A percentile compares a stretch with the other conserved stretches of the same genome.
phyloP scores from a whole-genome alignment of 2,888 invertebrate species.

The Agriotes lineatus region DNA sequence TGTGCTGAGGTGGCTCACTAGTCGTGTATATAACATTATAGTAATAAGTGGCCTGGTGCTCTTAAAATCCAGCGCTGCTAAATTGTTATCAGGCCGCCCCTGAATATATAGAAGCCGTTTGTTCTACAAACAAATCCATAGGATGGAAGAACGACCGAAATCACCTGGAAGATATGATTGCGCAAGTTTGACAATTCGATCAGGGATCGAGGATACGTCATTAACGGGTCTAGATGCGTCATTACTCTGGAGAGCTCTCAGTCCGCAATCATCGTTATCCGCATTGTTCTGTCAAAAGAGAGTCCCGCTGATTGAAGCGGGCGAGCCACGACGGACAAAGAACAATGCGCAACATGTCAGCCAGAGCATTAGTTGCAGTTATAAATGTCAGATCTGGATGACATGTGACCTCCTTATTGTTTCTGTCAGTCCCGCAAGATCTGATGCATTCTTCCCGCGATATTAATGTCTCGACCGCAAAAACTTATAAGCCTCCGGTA shows the following conservation, averaged over 20 bases:
- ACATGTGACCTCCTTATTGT: conserved; percentile 62
- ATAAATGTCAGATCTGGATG: conserved; percentile 61
- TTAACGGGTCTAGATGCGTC: conserved; percentile 64
- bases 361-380: conserved; percentile 60
- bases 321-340: conserved; percentile 50
- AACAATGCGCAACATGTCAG: conserved; percentile 62
- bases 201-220: conserved; percentile 57
- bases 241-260: conserved; percentile 61
- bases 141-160: neutral
- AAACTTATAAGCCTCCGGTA: conserved; percentile 47
- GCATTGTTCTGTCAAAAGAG: conserved; percentile 58
- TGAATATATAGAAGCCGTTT: too few species aligned
- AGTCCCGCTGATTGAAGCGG: conserved; percentile 59
- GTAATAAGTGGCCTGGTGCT: too few species aligned
- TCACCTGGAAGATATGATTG: conserved; percentile 57
- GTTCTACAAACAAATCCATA: too few species aligned
- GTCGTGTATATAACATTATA: too few species aligned
- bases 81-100: too few species aligned
- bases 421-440: conserved; percentile 56
- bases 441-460: conserved; percentile 56
- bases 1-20: too few species aligned
- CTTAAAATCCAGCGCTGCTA: too few species aligned
- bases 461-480: conserved; percentile 56
- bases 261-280: conserved; percentile 66
- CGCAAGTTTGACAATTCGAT: conserved; percentile 61